These are phyloP conservation scores for Eupithecia subumbrata DNA, from an alignment of 2,888 invertebrate species.

Conservation along the genomic window DNA sequence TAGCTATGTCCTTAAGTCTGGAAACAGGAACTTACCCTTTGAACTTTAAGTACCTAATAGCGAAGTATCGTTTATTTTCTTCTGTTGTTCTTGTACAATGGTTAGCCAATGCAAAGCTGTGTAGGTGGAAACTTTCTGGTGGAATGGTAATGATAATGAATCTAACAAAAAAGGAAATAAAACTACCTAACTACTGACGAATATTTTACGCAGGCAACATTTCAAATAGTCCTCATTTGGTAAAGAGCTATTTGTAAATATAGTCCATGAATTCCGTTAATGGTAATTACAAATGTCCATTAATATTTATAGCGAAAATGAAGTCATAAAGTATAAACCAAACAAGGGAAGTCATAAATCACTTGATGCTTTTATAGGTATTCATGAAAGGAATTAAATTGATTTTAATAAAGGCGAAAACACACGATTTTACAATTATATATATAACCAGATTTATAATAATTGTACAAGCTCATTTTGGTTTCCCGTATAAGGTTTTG, in stretches of 20 bases:
- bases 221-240: slow-evolving; percentile 6
- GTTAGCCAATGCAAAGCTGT: too few relatives aligned
- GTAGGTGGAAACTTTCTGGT: neutral
- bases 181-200: neutral
- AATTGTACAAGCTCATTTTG: neutral
- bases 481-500: neutral
- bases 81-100: too few relatives aligned
- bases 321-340: slow-evolving; percentile 31
- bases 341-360: slow-evolving; percentile 33
- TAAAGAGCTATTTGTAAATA: slow-evolving; percentile 4
- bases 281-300: slow-evolving; percentile 16
- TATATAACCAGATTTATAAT: neutral
- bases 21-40: too few relatives aligned
- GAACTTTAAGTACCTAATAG: too few relatives aligned
- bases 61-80: too few relatives aligned
- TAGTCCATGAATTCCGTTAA: slow-evolving; percentile 11
- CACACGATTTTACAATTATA: slow-evolving; percentile 1
- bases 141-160: neutral
- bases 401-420: slow-evolving; percentile 20
- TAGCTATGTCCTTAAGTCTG: too few relatives aligned
- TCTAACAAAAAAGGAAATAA: neutral
- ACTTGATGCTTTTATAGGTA: slow-evolving; percentile 30
- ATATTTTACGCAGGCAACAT: neutral
- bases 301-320: slow-evolving; percentile 32
- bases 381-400: slow-evolving; percentile 28